These are phyloP conservation scores for Tipula confusa DNA, from an alignment of 2,888 invertebrate species.

Conservation along the genomic window DNA sequence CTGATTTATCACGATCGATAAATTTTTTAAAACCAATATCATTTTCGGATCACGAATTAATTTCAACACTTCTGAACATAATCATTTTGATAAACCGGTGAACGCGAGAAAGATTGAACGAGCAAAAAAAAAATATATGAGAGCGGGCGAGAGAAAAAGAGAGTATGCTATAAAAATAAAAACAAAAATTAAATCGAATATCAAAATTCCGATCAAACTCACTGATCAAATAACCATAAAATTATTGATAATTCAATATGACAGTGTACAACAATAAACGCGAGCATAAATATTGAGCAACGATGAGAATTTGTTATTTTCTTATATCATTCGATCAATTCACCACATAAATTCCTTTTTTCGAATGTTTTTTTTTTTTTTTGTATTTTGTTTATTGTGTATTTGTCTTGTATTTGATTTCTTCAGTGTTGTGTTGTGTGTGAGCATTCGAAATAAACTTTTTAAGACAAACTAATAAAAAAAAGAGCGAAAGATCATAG, in stretches of 20 bases:
- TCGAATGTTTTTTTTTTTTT: no score
- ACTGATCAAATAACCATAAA: slow-evolving; percentile 8
- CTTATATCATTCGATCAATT: background rate
- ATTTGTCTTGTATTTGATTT: slow-evolving; percentile 16
- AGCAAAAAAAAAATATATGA: no score
- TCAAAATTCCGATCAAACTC: background rate
- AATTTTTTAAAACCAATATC: background rate
- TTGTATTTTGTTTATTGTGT: background rate
- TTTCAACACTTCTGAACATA: slow-evolving; percentile 20
- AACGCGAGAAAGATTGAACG: background rate
- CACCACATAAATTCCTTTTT: background rate
- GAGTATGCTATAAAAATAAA: no score
- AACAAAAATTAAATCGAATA: background rate
- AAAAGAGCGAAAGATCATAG: slow-evolving; percentile 12
- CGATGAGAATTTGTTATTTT: background rate
- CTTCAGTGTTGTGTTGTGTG: background rate
- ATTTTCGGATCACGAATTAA: slow-evolving; percentile 12
- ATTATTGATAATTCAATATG: slow-evolving; percentile 12
- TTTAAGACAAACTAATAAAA: no score
- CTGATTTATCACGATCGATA: slow-evolving; percentile 3
- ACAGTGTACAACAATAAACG: background rate
- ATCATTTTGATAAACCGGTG: background rate
- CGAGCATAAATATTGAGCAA: background rate
- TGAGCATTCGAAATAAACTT: slow-evolving; percentile 7
- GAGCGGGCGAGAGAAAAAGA: background rate